These are phyloP conservation scores for Isaurus tuberculatus DNA, from an alignment of 92 coral and sea anemone genomes.

Conservation along the genomic window DNA sequence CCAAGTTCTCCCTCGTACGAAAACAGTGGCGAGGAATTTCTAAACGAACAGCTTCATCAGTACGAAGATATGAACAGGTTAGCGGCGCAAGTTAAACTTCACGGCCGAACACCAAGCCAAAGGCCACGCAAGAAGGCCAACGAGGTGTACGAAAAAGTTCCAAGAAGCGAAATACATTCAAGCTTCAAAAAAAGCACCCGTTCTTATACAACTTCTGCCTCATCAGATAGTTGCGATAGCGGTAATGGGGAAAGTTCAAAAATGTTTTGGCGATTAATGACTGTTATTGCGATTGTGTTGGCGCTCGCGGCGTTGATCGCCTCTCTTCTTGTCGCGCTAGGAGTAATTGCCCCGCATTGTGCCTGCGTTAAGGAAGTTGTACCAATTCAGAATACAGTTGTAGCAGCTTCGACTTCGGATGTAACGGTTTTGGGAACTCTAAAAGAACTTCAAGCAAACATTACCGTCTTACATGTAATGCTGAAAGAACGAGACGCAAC, in stretches of 20 bases:
- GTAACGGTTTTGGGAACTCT: slow-evolving; percentile 52
- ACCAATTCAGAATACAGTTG: background rate
- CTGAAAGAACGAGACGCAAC: slow-evolving; percentile 52
- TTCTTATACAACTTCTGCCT: slow-evolving; percentile 39
- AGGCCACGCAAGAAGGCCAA: slow-evolving; percentile 79
- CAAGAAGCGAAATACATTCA: slow-evolving; percentile 49
- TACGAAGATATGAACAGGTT: slow-evolving; percentile 83
- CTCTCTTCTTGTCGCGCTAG: slow-evolving; percentile 20
- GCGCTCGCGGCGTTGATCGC: slow-evolving; percentile 16
- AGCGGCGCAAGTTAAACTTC: slow-evolving; percentile 50
- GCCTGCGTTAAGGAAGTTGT: slow-evolving; percentile 14
- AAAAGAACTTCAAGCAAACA: slow-evolving; percentile 53
- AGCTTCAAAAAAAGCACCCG: slow-evolving; percentile 24
- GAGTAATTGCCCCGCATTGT: slow-evolving; percentile 40
- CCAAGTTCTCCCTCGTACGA: slow-evolving; percentile 71
- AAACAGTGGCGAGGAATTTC: slow-evolving; percentile 60
- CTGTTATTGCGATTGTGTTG: slow-evolving; percentile 9
- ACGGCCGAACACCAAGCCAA: slow-evolving; percentile 60
- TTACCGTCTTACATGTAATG: slow-evolving; percentile 53
- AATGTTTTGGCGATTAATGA: slow-evolving; percentile 22
- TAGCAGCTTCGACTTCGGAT: slow-evolving; percentile 27
- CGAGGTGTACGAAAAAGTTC: slow-evolving; percentile 72
- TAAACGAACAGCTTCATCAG: slow-evolving; percentile 65
- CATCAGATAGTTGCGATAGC: slow-evolving; percentile 46
- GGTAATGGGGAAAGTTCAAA: background rate